These are phyloP conservation scores for Osmerus mordax DNA, from an alignment of 2,113 vertebrate species.

Conservation along the genomic window DNA sequence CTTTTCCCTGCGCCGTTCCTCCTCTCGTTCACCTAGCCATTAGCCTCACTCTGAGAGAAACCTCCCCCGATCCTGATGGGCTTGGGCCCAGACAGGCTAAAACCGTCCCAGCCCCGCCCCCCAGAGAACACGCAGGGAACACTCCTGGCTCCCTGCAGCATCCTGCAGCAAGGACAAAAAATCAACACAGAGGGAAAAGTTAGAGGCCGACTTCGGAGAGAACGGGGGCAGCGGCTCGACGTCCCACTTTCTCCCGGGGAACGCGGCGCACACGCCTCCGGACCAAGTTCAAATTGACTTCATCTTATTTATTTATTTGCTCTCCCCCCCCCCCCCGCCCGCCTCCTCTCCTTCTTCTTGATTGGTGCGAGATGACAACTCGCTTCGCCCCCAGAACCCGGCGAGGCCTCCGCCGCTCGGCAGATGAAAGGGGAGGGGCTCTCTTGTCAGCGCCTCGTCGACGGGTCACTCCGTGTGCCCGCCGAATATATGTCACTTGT, in stretches of 20 bases:
- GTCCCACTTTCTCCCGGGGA: slow-evolving; percentile 51
- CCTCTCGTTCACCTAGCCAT: slow-evolving; percentile 43
- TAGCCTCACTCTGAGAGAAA: slow-evolving; percentile 19
- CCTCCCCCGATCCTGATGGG: slow-evolving; percentile 39
- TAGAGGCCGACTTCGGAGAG: slow-evolving; percentile 42
- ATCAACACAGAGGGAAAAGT: slow-evolving; percentile 53
- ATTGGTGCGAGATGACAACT: slow-evolving; percentile 24
- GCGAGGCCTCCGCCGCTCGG: slow-evolving; percentile 14
- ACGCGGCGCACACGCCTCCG: slow-evolving; percentile 11
- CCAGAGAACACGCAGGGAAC: slow-evolving; percentile 12
- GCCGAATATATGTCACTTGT: slow-evolving; percentile 64
- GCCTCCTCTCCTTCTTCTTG: background rate
- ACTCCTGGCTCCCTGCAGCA: slow-evolving; percentile 41
- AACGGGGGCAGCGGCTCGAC: slow-evolving; percentile 54
- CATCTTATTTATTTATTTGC: slow-evolving; percentile 25
- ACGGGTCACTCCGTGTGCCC: slow-evolving; percentile 31
- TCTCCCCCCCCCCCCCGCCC: background rate
- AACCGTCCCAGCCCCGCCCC: slow-evolving; percentile 48
- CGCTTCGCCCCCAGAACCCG: slow-evolving; percentile 12
- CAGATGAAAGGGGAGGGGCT: slow-evolving; percentile 38
- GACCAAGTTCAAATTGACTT: slow-evolving; percentile 24
- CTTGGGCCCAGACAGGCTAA: slow-evolving; percentile 53
- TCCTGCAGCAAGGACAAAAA: slow-evolving; percentile 68
- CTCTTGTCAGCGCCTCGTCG: slow-evolving; percentile 24
- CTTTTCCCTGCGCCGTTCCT: background rate